phyloP scores from a whole-genome alignment of 2,888 invertebrate species.

The Hoplodrina blanda region DNA sequence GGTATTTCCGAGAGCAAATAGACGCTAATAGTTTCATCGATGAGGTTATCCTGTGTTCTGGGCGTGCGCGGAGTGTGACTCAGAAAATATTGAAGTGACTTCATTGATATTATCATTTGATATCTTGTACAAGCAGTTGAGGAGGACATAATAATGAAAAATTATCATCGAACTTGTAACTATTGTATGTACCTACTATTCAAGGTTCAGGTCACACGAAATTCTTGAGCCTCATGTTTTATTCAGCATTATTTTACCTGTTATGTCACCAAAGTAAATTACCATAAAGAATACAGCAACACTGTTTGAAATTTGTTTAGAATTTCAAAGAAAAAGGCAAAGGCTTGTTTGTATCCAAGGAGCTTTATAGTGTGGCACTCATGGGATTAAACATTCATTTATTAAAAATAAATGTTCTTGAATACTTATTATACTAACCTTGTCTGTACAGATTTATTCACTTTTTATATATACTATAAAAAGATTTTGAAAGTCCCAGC shows the following conservation, averaged over 20 bases:
- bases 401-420: constrained; percentile 26
- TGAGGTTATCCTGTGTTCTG: constrained; percentile 79
- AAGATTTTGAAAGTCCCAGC: constrained; percentile 5
- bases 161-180: constrained; percentile 18
- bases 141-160: not conserved
- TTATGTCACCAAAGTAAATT: constrained; percentile 44
- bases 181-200: constrained; percentile 19
- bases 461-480: constrained; percentile 9
- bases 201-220: constrained; percentile 55
- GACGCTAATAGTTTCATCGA: constrained; percentile 67
- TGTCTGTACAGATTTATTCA: constrained; percentile 15
- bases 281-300: constrained; percentile 1
- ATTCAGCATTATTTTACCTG: constrained; percentile 37
- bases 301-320: too few species aligned
- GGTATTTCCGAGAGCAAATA: constrained; percentile 49
- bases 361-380: not conserved
- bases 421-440: constrained; percentile 40
- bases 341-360: not conserved
- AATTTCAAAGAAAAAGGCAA: constrained; percentile 7
- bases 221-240: constrained; percentile 47
- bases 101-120: constrained; percentile 48
- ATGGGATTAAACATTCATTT: constrained; percentile 8
- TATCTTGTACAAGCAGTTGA: constrained; percentile 18
- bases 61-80: constrained; percentile 79
- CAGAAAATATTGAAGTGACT: constrained; percentile 55